Base-by-base conservation (phyloP, 2,797 vertebrate genomes). In the Myiotriccus ornatus region DNA sequence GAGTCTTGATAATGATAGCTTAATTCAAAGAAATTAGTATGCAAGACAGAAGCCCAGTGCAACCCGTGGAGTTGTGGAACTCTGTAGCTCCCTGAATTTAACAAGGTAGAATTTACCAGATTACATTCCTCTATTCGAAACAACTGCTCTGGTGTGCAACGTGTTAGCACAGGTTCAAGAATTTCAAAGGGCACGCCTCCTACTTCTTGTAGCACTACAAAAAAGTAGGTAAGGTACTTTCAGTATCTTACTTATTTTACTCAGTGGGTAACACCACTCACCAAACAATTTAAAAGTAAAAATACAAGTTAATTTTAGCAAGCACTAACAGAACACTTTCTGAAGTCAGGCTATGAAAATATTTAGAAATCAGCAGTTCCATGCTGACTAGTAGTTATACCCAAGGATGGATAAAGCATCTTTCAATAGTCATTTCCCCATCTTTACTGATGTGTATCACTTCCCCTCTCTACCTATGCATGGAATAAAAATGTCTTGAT, bases 171-270 rank as follows among this genome's bases (percentile, higher is more conserved):
- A 7, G 99, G 99, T 96, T 99, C 98, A 32, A 99, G 97, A 96
- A 99, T 98, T 89, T 99, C 98, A 98, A 99, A 99, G 2, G 99
- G 98, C 83, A 99, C 98, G 30, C 98, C 98, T 28, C 98, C 98
- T 49, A 99, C 98, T 96, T 99, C 98, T 96, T 98, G 98, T 15
- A 99, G 98, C n/a, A 97, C 99, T 99, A 94, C 43, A 80, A 95
- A 65, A 73, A 90, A 25, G 28, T 19, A 94, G 59, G 71, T 52
- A 94, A 95, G 95, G 97, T 17, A 89, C 19, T 68, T 87, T 87
- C 37, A 89, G 43, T 34, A 97, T 69, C n/a, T 49, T 27, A 32
- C 28, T 71, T 77, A 23, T 56, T 94, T 90, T 37, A 74, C 46
- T 75, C 50, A 23, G 5, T 37, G 35, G 16, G 27, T 70, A 80